Conservation (phyloP, 2,113 vertebrate species). For the Crypturellus undulatus region DNA sequence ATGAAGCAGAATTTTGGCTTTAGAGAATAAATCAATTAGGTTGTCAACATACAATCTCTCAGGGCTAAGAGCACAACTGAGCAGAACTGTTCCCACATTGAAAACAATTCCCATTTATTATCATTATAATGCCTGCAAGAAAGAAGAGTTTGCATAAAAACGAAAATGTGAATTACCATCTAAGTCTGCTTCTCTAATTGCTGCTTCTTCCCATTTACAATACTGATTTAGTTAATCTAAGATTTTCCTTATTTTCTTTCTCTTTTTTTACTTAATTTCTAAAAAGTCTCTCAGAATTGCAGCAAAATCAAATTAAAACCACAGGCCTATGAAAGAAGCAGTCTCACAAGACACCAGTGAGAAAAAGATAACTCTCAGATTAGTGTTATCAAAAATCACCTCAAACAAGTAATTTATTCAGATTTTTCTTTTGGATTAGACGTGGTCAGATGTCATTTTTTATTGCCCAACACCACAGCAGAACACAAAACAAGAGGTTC, state of each 20-base stretch:
- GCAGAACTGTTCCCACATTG: neutral
- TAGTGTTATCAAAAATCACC: neutral
- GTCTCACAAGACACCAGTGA: neutral
- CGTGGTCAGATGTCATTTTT: neutral
- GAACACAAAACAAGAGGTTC: neutral
- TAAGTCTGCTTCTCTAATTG: neutral
- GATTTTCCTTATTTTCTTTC: neutral
- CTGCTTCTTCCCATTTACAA: neutral
- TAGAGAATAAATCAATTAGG: slow-evolving; percentile 22
- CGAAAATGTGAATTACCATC: slow-evolving; percentile 22
- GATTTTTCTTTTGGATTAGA: neutral
- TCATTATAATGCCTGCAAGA: slow-evolving; percentile 26
- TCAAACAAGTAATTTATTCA: neutral
- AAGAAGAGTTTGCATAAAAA: slow-evolving; percentile 33
- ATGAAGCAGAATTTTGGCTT: slow-evolving; percentile 10
- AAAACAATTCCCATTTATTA: slow-evolving; percentile 42
- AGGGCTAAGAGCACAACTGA: neutral
- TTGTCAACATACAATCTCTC: slow-evolving; percentile 16
- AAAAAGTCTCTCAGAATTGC: neutral
- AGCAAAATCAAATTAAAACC: neutral
- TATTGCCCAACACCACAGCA: neutral
- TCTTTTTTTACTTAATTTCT: neutral
- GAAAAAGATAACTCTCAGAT: neutral
- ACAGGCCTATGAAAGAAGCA: neutral
- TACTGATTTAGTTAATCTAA: no score